Evolutionary conservation across 2,797 vertebrate species (phyloP).

Genomic region (Scomberomorus guttatus): DNA sequence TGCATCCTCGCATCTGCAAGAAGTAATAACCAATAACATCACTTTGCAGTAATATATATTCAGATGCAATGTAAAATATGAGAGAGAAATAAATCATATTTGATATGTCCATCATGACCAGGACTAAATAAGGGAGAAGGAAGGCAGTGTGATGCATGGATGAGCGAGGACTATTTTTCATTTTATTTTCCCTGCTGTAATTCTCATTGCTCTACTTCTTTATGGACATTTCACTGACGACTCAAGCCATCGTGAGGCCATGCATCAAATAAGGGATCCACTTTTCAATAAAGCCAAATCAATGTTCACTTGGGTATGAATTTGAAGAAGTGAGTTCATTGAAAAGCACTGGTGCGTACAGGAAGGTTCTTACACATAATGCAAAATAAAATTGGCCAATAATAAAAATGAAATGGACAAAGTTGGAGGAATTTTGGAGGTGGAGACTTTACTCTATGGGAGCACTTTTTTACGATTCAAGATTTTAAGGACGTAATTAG

Average conservation of each 20-base stretch:
- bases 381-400: conserved; percentile 44
- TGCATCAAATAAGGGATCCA: conserved; percentile 70
- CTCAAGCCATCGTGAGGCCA: conserved; percentile 55
- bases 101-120: conserved; percentile 67
- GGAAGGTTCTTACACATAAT: conserved; percentile 19
- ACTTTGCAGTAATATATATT: conserved; percentile 61
- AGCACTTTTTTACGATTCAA: not conserved
- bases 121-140: conserved; percentile 57
- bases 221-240: conserved; percentile 61
- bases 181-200: conserved; percentile 53
- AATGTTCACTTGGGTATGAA: conserved; percentile 69
- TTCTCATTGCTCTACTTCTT: conserved; percentile 66
- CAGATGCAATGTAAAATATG: conserved; percentile 66
- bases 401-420: conserved; percentile 31
- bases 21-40: conserved; percentile 48
- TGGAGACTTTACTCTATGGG: not conserved
- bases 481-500: not conserved
- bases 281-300: conserved; percentile 74
- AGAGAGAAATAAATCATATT: conserved; percentile 61
- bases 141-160: conserved; percentile 49
- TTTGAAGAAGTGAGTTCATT: conserved; percentile 61
- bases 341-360: conserved; percentile 47
- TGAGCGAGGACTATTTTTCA: conserved; percentile 15
- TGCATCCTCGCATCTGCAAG: conserved; percentile 26
- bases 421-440: conserved; percentile 1